Evolutionary conservation across 2,113 vertebrate genomes (phyloP), one percentile per base, ranked within the genome.

Genomic region (Trematocara nigrifrons): DNA sequence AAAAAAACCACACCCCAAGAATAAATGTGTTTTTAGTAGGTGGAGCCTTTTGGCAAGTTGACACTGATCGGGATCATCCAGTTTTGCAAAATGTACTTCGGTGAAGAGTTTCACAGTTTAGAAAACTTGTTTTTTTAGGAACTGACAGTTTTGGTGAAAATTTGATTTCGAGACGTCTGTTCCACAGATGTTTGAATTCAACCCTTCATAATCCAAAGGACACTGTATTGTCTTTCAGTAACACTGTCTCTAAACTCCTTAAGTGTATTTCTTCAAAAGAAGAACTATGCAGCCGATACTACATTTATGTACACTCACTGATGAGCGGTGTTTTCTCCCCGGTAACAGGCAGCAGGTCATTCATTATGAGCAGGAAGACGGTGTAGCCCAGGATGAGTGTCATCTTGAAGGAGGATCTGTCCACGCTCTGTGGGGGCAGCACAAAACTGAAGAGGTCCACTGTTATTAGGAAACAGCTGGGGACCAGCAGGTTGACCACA

Each of bases 301-400:
- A 69, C n/a, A 66, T 40, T 66, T 5, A 40, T 38, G 11, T 40
- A 40, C 18, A 83, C 93, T 92, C 49, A 96, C 95, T 96, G 82
- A 96, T 94, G 7, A 96, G 90, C 0, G 95, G 93, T 8, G 92
- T 95, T 31, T 79, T 90, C 74, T 94, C 89, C 66, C 95, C 95
- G 0, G 95, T 96, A 77, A 91, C 42, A 0, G 97, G 96, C 64
- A 97, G 93, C 81, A 97, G 74, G 86, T 96, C 90, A 4, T 96
- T 96, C 95, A 96, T 96, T 74, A 96, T 93, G 87, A 97, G 95
- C 86, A 97, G 92, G 90, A 97, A 97, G 56, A 97, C 93, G 0
- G 95, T 96, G 92, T 97, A 97, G 69, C 96, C 97, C 91, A 97
- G 87, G 56, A 97, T 96, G 7, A 97, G 94, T 1, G 96, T 97